Percentiles rank a stretch among this genome's conserved stretches.
Conservation (phyloP, 1,140 invertebrate genomes). For the Lepidurus apus region DNA sequence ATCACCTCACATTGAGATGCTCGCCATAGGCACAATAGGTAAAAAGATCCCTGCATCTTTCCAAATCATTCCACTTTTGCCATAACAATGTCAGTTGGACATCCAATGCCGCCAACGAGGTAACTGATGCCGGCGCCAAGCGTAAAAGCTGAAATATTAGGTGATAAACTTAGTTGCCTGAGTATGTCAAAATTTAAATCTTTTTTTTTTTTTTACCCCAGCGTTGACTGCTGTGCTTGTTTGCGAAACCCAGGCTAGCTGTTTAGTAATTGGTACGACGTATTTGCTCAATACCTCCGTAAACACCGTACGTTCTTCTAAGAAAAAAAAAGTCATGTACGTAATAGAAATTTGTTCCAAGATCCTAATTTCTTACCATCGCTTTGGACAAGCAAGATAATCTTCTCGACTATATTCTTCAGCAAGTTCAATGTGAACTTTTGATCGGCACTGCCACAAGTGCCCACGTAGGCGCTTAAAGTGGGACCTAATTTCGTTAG, state of each 20-base stretch:
- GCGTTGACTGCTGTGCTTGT: background rate
- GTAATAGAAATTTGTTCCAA: no score
- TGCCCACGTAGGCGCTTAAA: background rate
- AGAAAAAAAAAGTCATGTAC: background rate
- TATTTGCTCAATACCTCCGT: background rate
- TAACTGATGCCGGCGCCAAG: background rate
- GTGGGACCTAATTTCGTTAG: background rate
- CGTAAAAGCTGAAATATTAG: background rate
- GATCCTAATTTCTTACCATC: background rate
- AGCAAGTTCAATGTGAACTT: background rate
- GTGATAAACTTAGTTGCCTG: background rate
- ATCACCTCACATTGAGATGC: background rate
- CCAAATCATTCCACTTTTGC: background rate
- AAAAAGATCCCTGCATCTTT: conserved; percentile 1
- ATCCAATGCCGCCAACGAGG: background rate
- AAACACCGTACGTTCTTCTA: background rate
- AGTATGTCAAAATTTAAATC: background rate
- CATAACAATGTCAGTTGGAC: background rate
- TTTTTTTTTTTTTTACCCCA: background rate
- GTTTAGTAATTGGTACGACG: background rate
- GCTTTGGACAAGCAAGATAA: background rate
- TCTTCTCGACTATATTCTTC: background rate
- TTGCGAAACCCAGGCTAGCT: background rate
- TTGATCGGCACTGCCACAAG: background rate
- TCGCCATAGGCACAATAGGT: background rate